Conservation (phyloP, 2,888 invertebrate genomes). For the Saturnia japonica region DNA sequence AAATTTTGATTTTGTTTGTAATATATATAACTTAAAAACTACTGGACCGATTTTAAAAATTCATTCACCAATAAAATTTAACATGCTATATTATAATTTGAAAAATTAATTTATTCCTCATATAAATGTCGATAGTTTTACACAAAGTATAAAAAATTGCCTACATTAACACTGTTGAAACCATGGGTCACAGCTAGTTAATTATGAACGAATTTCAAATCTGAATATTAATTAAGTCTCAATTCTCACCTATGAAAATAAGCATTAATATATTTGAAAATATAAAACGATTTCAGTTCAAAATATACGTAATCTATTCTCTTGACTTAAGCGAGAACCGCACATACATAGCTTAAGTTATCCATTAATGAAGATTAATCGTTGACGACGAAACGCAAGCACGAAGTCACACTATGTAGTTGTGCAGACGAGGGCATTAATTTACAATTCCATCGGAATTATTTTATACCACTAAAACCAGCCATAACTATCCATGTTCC, state of each 20-base stretch:
- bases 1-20: too few species aligned
- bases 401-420: slow-evolving; percentile 33
- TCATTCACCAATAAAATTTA: not conserved
- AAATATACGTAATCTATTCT: slow-evolving; percentile 32
- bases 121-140: too few species aligned
- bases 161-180: too few species aligned
- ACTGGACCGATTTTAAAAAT: not conserved
- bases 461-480: not conserved
- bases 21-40: too few species aligned
- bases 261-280: too few species aligned
- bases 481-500: not conserved
- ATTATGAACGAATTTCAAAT: too few species aligned
- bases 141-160: too few species aligned
- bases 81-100: too few species aligned
- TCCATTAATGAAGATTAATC: slow-evolving; percentile 79
- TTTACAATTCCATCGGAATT: slow-evolving; percentile 14
- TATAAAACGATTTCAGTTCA: not conserved
- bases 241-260: too few species aligned
- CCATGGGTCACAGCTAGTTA: too few species aligned
- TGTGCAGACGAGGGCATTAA: slow-evolving; percentile 22
- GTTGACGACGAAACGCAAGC: slow-evolving; percentile 59
- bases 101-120: too few species aligned
- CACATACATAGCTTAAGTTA: slow-evolving; percentile 67
- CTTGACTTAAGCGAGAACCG: slow-evolving; percentile 56
- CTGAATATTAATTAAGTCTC: too few species aligned